These are phyloP conservation scores for Donacobius atricapilla DNA, from an alignment of 2,113 vertebrate species.

Conservation along the genomic window DNA sequence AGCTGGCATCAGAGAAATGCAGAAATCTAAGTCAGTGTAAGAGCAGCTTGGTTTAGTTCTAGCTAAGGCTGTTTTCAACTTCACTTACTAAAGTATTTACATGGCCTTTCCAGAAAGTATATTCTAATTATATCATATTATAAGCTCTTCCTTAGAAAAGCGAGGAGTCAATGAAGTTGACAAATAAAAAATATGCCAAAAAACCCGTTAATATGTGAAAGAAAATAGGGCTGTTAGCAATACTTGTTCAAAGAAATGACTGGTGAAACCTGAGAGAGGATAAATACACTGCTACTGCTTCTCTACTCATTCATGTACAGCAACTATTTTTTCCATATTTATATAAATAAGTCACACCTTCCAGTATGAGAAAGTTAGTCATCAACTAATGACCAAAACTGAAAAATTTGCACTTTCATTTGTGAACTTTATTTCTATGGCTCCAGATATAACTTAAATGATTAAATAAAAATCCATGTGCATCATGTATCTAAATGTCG, in stretches of 20 bases:
- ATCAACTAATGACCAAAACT: not conserved
- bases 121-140: not conserved
- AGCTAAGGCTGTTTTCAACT: not conserved
- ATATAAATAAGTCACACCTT: not conserved
- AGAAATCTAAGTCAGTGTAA: not conserved
- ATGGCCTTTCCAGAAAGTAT: not conserved
- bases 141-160: not conserved
- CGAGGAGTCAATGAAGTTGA: not conserved
- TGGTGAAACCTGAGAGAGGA: not conserved
- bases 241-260: not conserved
- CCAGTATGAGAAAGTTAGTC: not conserved
- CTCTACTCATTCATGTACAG: not conserved
- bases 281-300: not conserved
- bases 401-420: not conserved
- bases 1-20: not conserved
- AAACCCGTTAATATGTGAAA: rapidly evolving
- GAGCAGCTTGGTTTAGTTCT: not conserved
- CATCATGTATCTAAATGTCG: not conserved
- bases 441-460: not conserved
- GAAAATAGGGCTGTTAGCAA: not conserved
- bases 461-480: not conserved
- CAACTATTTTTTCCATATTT: not conserved
- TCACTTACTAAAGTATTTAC: not conserved
- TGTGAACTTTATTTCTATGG: not conserved
- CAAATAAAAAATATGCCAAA: not conserved